A percentile compares a stretch with the other conserved stretches of the same genome.
Conservation (phyloP, 2,113 vertebrate genomes). For the Puffinus mauretanicus region DNA sequence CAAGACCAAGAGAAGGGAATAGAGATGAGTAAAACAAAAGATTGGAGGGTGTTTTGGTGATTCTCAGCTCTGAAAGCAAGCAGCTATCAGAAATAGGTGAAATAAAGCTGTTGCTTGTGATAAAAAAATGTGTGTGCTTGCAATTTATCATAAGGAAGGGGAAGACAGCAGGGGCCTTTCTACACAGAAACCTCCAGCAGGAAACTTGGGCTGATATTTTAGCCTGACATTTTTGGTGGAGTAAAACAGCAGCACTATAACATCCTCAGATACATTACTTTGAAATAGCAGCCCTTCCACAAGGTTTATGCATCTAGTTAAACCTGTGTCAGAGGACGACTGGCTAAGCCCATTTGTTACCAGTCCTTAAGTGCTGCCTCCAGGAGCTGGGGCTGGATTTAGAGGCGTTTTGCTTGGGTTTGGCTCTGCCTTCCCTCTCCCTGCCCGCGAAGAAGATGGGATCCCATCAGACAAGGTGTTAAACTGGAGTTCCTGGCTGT, state of each 20-base stretch:
- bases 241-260: neutral
- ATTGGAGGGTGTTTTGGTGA: neutral
- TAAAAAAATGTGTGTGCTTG: neutral
- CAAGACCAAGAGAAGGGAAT: neutral
- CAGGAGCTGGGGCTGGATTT: neutral
- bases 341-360: neutral
- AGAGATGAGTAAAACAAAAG: neutral
- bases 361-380: neutral
- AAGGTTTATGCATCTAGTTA: neutral
- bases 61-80: neutral
- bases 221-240: neutral
- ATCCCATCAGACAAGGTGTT: neutral
- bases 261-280: neutral
- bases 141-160: neutral
- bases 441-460: accelerated
- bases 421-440: neutral
- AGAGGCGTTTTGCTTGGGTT: neutral
- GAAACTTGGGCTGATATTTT: neutral
- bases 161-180: neutral
- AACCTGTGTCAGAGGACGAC: neutral
- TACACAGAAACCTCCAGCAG: neutral
- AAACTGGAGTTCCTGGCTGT: neutral
- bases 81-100: neutral
- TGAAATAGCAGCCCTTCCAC: neutral
- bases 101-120: neutral